Evolutionary conservation across 2,797 vertebrate species (phyloP).

Genomic region (Chaetodon trifasciatus): DNA sequence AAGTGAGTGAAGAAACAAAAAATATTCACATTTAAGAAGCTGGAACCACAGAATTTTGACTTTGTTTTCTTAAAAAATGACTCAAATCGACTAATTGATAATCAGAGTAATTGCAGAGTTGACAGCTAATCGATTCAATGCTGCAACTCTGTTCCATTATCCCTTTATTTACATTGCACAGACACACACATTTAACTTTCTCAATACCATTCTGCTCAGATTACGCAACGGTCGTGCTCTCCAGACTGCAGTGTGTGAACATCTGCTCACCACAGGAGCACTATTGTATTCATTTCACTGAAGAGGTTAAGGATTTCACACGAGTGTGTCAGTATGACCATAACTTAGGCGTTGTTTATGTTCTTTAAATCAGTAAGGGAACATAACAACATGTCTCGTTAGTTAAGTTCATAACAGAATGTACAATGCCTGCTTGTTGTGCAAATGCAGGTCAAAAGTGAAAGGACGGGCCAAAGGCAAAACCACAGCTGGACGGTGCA

Average conservation of each 20-base stretch:
- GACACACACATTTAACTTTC: conserved; percentile 21
- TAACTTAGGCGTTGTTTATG: conserved; percentile 76
- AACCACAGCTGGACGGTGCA: conserved; percentile 61
- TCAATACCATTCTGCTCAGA: conserved; percentile 30
- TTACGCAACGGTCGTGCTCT: conserved; percentile 68
- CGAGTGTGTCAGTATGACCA: conserved; percentile 33
- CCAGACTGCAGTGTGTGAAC: conserved; percentile 60
- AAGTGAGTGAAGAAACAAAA: too few species aligned
- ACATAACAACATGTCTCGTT: conserved; percentile 75
- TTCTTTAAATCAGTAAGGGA: conserved; percentile 78
- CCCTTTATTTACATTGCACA: conserved; percentile 26
- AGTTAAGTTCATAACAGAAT: conserved; percentile 59
- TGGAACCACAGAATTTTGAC: too few species aligned
- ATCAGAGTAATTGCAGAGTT: too few species aligned
- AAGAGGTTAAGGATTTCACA: conserved; percentile 65
- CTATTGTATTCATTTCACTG: conserved; percentile 60
- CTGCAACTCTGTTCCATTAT: too few species aligned
- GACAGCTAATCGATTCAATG: too few species aligned
- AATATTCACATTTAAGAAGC: too few species aligned
- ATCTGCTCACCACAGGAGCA: conserved; percentile 79
- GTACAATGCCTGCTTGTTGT: conserved; percentile 54
- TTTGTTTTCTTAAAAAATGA: too few species aligned
- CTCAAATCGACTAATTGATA: too few species aligned
- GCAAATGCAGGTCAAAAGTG: conserved; percentile 63
- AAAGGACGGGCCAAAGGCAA: conserved; percentile 41